Conservation (phyloP, 2,113 vertebrate genomes). For the Leiothrix lutea region DNA sequence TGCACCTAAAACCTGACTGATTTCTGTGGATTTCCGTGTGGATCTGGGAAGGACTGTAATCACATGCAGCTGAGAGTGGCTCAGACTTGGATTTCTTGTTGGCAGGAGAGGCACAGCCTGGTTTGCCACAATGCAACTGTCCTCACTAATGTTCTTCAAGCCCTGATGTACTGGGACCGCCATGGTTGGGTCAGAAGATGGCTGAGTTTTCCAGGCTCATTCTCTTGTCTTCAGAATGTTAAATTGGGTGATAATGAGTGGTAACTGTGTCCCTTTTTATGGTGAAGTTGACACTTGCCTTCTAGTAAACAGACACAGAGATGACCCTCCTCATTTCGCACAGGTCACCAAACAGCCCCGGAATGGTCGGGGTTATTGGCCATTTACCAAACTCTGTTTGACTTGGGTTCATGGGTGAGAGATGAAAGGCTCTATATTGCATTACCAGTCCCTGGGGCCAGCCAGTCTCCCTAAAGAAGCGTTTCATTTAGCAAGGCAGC, state of each 20-base stretch:
- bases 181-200: not conserved
- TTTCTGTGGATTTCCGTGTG: not conserved
- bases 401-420: constrained; percentile 55
- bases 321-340: constrained; percentile 48
- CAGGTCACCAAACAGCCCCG: constrained; percentile 47
- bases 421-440: constrained; percentile 44
- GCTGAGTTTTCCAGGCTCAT: not conserved
- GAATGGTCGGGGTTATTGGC: constrained; percentile 43
- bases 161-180: not conserved
- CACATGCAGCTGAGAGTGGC: not conserved
- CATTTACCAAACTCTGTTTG: constrained; percentile 57
- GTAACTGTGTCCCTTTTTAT: constrained; percentile 3
- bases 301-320: constrained; percentile 43
- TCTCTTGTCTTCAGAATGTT: constrained; percentile 34
- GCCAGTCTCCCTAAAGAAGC: not conserved
- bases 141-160: constrained; percentile 22
- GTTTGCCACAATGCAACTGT: not conserved
- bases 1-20: not conserved
- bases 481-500: constrained; percentile 18
- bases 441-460: constrained; percentile 12
- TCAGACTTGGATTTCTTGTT: not conserved
- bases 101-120: not conserved
- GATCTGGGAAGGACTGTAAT: not conserved
- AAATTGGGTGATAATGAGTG: constrained; percentile 48
- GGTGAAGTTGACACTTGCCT: constrained; percentile 44